Evolutionary conservation across 92 coral and sea anemone genomes (phyloP), one percentile per base, ranked within the genome.

Genomic region (Ricordea florida): DNA sequence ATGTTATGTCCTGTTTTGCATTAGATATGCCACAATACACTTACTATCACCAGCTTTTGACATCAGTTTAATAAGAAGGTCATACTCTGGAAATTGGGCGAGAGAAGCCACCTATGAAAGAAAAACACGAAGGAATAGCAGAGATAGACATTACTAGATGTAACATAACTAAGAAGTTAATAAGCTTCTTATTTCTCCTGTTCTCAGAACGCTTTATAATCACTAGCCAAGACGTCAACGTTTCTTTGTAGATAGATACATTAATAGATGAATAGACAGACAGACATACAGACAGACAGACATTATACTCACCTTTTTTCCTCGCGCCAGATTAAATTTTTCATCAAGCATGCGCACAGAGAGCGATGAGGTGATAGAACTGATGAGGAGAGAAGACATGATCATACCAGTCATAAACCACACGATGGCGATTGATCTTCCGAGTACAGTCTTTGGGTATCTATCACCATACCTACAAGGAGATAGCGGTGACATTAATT

Each of bases 361-460:
- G 47, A 90, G 79, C 21, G 96, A 90, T 24, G 96, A 85, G 20
- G 96, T 90, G n/a, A 90, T 75, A 13, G 92, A 86, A 38, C 89
- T 88, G 3, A 90, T 72, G 2, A 90, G 69, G 3, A 90, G 57
- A 10, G 92, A 85, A 0, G 90, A 74, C 27, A 78, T 16, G 14
- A 86, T 89, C 7, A 86, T 47, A 10, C 96, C 96, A 10, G 83
- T 71, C 45, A 89, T 62, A 20, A 87, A 86, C 96, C 96, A 90
- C 15, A 62, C 30, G 43, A 90, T 90, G 46, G 92, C 85, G 37
- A 81, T 75, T 13, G 56, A 27, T 8, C 96, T 78, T 0, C 96
- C 96, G 10, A 77, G 42, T 13, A 68, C 42, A 0, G 91, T 81
- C 32, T 43, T 62, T 6, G 96, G 92, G 14, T 66, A 72, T 46